Conservation (phyloP, 2,797 vertebrate genomes). For the Pelobates cultripes region DNA sequence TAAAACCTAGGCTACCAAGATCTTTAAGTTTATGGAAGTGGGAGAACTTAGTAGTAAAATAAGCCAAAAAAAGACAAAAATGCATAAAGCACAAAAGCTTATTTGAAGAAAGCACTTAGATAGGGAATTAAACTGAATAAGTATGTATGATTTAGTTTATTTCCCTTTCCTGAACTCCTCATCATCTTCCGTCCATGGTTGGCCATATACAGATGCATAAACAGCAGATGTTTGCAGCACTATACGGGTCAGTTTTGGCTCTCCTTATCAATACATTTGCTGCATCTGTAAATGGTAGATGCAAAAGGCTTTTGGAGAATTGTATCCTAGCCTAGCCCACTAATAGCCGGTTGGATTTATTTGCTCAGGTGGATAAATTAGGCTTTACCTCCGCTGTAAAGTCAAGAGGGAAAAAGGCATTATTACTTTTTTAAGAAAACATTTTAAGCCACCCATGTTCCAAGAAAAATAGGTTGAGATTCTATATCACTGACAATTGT, state of each 20-base stretch:
- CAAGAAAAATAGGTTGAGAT: constrained; percentile 5
- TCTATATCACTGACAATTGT: not conserved
- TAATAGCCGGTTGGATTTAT: constrained; percentile 42
- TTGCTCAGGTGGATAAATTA: constrained; percentile 68
- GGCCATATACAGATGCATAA: constrained; percentile 42
- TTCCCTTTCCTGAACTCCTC: constrained; percentile 53
- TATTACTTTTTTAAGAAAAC: constrained; percentile 23
- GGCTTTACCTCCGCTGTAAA: constrained; percentile 48
- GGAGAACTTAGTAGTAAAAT: constrained; percentile 58
- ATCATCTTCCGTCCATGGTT: constrained; percentile 55
- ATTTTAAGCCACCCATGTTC: constrained; percentile 20
- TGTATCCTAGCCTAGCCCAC: not conserved
- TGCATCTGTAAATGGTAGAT: constrained; percentile 31
- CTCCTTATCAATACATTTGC: constrained; percentile 49
- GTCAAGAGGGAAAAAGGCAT: constrained; percentile 35
- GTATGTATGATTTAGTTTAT: constrained; percentile 55
- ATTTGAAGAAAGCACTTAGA: constrained; percentile 72
- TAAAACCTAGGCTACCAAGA: constrained; percentile 21
- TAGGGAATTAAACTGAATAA: constrained; percentile 61
- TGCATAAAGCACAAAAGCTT: constrained; percentile 79
- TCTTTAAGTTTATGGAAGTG: not conserved
- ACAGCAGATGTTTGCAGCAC: constrained; percentile 58
- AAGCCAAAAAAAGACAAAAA: constrained; percentile 63
- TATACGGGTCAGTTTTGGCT: constrained; percentile 43
- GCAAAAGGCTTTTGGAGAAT: constrained; percentile 20